Percentiles rank a stretch among this genome's conserved stretches.
phyloP scores from a whole-genome alignment of 2,797 vertebrate genomes.

The Sebastes oblongus region DNA sequence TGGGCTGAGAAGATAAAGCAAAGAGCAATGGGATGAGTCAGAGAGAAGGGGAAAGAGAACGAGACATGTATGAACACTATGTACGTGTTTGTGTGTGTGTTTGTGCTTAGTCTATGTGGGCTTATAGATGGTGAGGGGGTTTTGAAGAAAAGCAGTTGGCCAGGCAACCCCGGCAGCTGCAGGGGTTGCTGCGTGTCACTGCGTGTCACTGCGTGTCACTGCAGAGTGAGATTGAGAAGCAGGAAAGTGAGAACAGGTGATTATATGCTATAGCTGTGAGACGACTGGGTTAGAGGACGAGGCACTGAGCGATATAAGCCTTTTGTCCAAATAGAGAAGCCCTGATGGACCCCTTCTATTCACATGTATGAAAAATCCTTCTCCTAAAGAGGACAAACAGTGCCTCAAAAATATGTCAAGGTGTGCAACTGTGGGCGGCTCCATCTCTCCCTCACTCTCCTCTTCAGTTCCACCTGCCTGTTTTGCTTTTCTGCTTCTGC shows the following conservation, averaged over 20 bases:
- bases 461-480: background rate
- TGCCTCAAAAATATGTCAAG: constrained; percentile 19
- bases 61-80: background rate
- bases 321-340: constrained; percentile 39
- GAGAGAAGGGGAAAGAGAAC: background rate
- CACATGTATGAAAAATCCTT: constrained; percentile 29
- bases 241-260: constrained; percentile 27
- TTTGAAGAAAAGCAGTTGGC: constrained; percentile 44
- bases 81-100: background rate
- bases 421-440: background rate
- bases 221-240: constrained; percentile 31
- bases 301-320: constrained; percentile 14
- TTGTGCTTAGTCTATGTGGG: constrained; percentile 13
- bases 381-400: constrained; percentile 9
- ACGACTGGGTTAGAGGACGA: constrained; percentile 23
- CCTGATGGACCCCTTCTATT: constrained; percentile 39
- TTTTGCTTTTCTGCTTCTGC: constrained; percentile 12
- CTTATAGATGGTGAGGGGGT: constrained; percentile 17
- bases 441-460: background rate
- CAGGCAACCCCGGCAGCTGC: constrained; percentile 38
- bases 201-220: constrained; percentile 50
- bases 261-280: constrained; percentile 50
- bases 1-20: constrained; percentile 9
- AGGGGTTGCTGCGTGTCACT: constrained; percentile 38
- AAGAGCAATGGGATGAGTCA: constrained; percentile 12